A percentile compares a stretch with the other conserved stretches of the same genome.
phyloP scores from a whole-genome alignment of 2,113 vertebrate species.

The Uropsilus gracilis region DNA sequence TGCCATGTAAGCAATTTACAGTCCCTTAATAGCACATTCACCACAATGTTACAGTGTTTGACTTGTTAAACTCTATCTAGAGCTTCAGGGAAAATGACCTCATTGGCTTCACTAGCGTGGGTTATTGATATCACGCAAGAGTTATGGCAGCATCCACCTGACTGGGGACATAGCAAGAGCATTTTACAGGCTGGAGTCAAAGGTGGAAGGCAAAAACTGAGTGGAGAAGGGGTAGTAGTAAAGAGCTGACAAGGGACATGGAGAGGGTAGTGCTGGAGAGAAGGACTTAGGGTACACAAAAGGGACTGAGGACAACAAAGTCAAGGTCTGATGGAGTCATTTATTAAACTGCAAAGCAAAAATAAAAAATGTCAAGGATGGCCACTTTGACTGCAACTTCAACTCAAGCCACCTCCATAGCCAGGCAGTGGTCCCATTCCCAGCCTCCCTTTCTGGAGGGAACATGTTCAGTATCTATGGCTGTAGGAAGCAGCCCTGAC shows the following conservation, averaged over 20 bases:
- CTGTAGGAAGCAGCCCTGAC: background rate
- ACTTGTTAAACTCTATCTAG: constrained; percentile 86
- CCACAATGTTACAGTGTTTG: constrained; percentile 82
- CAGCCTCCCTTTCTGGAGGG: background rate
- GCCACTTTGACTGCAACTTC: background rate
- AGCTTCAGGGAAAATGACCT: constrained; percentile 84
- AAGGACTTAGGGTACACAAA: constrained; percentile 33
- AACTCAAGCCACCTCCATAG: background rate
- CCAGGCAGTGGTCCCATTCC: background rate
- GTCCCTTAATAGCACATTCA: constrained; percentile 83
- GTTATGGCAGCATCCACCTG: constrained; percentile 78
- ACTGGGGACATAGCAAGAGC: constrained; percentile 68
- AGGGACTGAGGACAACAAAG: constrained; percentile 49
- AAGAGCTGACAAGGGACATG: constrained; percentile 54
- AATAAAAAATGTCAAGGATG: accelerated
- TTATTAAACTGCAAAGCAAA: background rate
- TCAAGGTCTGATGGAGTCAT: background rate
- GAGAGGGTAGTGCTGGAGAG: background rate
- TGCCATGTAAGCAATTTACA: constrained; percentile 84
- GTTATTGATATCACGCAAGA: constrained; percentile 82
- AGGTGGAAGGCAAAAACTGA: constrained; percentile 54
- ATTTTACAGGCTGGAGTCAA: constrained; percentile 71
- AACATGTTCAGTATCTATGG: background rate
- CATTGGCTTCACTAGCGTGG: constrained; percentile 79
- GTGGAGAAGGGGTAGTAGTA: constrained; percentile 52